Conservation (phyloP, 2,797 vertebrate genomes). For the Phalanger gymnotis region DNA sequence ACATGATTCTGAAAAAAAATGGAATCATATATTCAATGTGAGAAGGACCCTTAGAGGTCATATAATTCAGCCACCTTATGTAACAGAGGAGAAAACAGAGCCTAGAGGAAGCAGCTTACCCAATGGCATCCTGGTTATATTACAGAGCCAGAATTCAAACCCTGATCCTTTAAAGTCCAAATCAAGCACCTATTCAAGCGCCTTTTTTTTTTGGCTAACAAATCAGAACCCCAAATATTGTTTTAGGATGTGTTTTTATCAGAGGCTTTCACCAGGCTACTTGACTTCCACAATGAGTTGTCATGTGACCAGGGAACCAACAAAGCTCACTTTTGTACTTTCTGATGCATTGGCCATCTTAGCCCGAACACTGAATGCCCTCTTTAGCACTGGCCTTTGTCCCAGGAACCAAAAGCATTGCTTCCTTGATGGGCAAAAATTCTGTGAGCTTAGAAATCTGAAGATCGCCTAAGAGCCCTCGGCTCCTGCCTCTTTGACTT, state of each 20-base stretch:
- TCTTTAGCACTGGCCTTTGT: conserved; percentile 39
- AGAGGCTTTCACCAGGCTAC: conserved; percentile 53
- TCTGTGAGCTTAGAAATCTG: conserved; percentile 44
- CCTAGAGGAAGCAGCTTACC: background rate
- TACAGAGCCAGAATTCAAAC: background rate
- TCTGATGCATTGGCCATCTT: conserved; percentile 51
- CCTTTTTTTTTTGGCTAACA: background rate
- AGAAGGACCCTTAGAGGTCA: background rate
- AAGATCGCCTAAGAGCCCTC: conserved; percentile 46
- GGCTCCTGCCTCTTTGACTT: conserved; percentile 43
- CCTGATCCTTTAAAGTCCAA: background rate
- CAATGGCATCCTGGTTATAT: background rate
- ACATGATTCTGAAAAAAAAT: background rate
- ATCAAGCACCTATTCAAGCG: background rate
- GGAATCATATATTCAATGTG: background rate
- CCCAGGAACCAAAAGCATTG: conserved; percentile 50
- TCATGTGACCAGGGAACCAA: conserved; percentile 56
- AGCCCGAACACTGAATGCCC: conserved; percentile 50
- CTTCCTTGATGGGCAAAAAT: conserved; percentile 32
- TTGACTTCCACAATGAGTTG: conserved; percentile 41
- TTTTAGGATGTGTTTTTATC: conserved; percentile 59
- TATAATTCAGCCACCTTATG: background rate
- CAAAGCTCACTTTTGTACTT: conserved; percentile 52
- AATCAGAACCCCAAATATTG: conserved; percentile 35
- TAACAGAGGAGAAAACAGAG: background rate